phyloP scores from a whole-genome alignment of 2,888 invertebrate genomes.

The Ochropacha duplaris region DNA sequence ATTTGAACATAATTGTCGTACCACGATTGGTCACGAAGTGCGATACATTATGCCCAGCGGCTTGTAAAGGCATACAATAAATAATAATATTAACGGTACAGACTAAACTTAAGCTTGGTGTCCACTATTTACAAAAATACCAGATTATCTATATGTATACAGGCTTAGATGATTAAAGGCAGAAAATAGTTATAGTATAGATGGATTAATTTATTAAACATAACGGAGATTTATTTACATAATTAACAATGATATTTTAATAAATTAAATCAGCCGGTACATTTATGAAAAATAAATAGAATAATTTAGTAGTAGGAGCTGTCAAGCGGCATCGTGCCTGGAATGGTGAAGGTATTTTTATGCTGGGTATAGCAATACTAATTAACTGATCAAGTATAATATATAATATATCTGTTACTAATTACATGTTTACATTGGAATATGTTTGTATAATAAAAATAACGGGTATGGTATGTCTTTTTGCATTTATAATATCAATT shows the following conservation, averaged over 20 bases:
- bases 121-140: neutral
- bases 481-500: too few species aligned
- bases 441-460: neutral
- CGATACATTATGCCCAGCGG: slow-evolving; percentile 47
- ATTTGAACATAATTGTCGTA: slow-evolving; percentile 69
- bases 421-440: neutral
- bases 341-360: neutral
- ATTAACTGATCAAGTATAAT: neutral
- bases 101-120: neutral
- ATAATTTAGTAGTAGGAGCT: neutral
- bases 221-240: neutral
- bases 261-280: neutral
- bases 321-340: neutral
- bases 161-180: too few species aligned
- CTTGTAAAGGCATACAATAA: slow-evolving; percentile 16
- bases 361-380: neutral
- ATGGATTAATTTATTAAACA: too few species aligned
- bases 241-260: neutral
- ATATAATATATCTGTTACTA: neutral
- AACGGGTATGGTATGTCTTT: neutral
- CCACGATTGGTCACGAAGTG: slow-evolving; percentile 68
- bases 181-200: too few species aligned
- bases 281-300: neutral
- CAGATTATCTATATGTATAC: too few species aligned
- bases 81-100: neutral